These are phyloP conservation scores for Toxotes lorentzi DNA, from an alignment of 2,797 vertebrate genomes.

Conservation along the genomic window DNA sequence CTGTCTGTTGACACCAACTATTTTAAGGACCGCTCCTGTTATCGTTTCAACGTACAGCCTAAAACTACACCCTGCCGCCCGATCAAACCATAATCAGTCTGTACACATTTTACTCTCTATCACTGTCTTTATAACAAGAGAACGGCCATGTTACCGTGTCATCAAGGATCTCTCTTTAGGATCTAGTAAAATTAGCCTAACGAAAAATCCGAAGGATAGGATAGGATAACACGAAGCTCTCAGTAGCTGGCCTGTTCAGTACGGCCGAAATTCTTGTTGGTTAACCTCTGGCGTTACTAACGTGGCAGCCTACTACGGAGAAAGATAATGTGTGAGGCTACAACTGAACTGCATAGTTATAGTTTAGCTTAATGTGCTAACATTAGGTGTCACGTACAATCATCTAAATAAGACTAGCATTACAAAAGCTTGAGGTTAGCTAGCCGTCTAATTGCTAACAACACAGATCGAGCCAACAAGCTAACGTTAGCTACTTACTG, in stretches of 20 bases:
- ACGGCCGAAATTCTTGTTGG: constrained; percentile 32
- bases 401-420: neutral
- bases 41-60: constrained; percentile 39
- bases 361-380: accelerated
- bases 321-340: accelerated
- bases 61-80: constrained; percentile 22
- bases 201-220: neutral
- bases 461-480: constrained; percentile 27
- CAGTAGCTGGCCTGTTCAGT: constrained; percentile 44
- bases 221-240: constrained; percentile 22
- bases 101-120: no score
- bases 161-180: accelerated
- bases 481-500: constrained; percentile 88
- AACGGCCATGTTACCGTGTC: accelerated
- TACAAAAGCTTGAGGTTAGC: neutral
- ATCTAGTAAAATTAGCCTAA: neutral
- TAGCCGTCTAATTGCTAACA: constrained; percentile 22
- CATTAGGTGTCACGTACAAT: neutral
- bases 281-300: constrained; percentile 57
- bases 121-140: accelerated
- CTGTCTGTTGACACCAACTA: constrained; percentile 66
- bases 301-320: neutral
- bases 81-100: neutral
- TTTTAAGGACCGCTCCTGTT: constrained; percentile 57
- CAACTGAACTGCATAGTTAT: accelerated